Evolutionary conservation across 2,797 vertebrate genomes (phyloP).

Genomic region (Masticophis lateralis): DNA sequence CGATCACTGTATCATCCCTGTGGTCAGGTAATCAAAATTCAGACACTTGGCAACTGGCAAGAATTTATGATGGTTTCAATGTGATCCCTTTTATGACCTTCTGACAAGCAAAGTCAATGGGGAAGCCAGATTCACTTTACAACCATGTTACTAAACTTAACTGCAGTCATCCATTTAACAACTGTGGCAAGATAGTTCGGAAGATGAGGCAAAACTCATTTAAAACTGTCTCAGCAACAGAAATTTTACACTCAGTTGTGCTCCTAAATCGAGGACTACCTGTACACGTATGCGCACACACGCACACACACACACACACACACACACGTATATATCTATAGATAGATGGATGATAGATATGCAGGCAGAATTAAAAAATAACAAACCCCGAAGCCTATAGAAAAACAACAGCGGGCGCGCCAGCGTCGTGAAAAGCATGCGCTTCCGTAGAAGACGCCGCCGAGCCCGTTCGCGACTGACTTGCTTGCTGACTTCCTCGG

Average conservation of each 20-base stretch:
- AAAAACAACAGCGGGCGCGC: background rate
- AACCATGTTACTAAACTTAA: background rate
- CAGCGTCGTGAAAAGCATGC: background rate
- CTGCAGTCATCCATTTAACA: background rate
- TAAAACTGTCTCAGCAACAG: background rate
- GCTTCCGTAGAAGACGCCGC: background rate
- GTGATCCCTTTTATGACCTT: background rate
- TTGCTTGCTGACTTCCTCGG: background rate
- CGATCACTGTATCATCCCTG: rapidly evolving
- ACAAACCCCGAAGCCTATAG: background rate
- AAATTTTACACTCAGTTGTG: background rate
- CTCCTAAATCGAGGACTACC: background rate
- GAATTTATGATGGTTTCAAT: background rate
- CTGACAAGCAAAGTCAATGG: background rate
- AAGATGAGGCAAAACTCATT: background rate
- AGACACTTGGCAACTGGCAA: background rate
- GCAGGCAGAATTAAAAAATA: background rate
- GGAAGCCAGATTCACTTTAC: background rate
- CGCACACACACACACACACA: too few relatives aligned
- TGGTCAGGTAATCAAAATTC: background rate
- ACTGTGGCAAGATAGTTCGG: background rate
- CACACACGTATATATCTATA: background rate
- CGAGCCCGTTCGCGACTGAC: background rate
- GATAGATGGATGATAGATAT: background rate
- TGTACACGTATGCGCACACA: too few relatives aligned